Base-by-base conservation (phyloP, 2,113 vertebrate species). In the Podarcis muralis region DNA sequence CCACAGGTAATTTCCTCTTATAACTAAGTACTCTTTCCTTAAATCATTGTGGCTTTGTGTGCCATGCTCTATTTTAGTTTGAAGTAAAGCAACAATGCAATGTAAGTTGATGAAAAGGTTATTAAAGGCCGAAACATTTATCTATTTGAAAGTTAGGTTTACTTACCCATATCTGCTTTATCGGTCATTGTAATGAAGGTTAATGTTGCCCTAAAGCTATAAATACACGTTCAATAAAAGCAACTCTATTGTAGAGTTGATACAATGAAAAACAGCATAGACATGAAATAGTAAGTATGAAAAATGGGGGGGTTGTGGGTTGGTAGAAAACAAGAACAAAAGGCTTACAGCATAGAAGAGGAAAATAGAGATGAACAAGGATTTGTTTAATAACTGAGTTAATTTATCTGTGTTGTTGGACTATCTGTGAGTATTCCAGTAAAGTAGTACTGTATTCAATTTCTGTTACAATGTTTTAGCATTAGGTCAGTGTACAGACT, bases 131-230 rank as follows among this genome's bases (percentile, higher is more conserved):
- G 57, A 15, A 71, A 59, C 77, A 79, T 84, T 88, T 83, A 43
- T 88, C 57, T 3, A 0, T 75, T 37, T 75, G 88, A 86, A 79
- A 91, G 1, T 62, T 0, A 0, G 0, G 1, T 0, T 0, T 35
- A 68, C 40, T 91, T 87, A 37, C 16, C 74, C 0, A 0, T 68
- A 77, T 83, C 30, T 88, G 15, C n/a, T 69, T 77, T n/a, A 18
- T 66, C 82, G 84, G 30, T 71, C 77, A 80, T 71, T 87, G 48
- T 87, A 85, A 4, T 37, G 78, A 83, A 90, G 78, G 48, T n/a
- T 87, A 27, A 65, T 87, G 57, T 22, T 89, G 66, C 77, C 37
- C 25, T 27, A 57, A 72, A 86, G n/a, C 82, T 77, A 89, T 87
- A 53, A 22, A 77, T 86, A 35, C 16, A n/a, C 30, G 11, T 37